Conservation (phyloP, 1,140 invertebrate genomes). For the Pollicipes pollicipes region DNA sequence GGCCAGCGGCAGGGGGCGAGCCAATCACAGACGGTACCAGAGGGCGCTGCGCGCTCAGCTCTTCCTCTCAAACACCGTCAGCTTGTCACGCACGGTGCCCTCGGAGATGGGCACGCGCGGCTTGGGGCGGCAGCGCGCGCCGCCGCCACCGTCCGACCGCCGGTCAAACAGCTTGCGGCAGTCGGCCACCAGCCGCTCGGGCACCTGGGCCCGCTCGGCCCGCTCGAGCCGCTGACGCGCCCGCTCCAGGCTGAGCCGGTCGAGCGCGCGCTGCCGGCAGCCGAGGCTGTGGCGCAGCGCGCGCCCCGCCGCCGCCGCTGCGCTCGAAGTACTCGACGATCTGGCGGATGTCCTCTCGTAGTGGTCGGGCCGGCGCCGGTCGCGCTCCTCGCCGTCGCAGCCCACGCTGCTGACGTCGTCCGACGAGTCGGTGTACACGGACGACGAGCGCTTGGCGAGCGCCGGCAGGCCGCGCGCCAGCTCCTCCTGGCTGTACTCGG, state of each 20-base stretch:
- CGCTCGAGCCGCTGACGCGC: background rate
- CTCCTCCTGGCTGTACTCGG: conserved; percentile 16
- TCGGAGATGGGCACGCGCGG: conserved; percentile 19
- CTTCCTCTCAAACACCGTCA: conserved; percentile 18
- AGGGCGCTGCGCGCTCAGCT: too few species aligned
- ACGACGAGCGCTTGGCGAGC: conserved; percentile 49
- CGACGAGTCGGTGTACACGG: conserved; percentile 65
- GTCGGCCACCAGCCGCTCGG: background rate
- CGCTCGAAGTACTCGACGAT: conserved; percentile 76
- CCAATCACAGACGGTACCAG: too few species aligned
- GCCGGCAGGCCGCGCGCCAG: conserved; percentile 15
- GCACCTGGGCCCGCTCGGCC: background rate
- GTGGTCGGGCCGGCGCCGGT: conserved; percentile 37
- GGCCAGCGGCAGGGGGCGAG: too few species aligned
- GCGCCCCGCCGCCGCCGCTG: background rate
- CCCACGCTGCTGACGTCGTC: conserved; percentile 63
- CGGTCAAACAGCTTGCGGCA: too few species aligned
- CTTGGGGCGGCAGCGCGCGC: conserved; percentile 8
- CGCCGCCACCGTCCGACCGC: too few species aligned
- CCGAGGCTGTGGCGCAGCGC: background rate
- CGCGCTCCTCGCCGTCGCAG: conserved; percentile 35
- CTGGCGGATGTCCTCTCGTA: conserved; percentile 44
- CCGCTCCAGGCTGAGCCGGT: background rate
- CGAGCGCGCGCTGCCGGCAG: background rate
- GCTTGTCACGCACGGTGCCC: conserved; percentile 19